phyloP scores from a whole-genome alignment of 2,888 invertebrate genomes.

The Cactoblastis cactorum region DNA sequence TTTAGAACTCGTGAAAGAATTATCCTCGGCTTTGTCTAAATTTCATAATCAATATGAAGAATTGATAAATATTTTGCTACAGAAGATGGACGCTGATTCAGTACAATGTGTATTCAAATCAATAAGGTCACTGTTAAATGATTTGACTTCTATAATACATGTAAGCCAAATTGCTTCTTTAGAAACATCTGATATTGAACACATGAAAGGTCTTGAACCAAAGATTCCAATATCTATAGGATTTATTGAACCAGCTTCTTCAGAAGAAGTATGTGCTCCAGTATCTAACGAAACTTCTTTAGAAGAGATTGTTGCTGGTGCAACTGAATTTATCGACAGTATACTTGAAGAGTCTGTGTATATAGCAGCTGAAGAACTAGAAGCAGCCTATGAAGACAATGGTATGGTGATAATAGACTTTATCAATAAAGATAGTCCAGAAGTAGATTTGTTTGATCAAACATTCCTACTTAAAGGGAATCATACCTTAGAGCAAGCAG shows the following conservation, averaged over 20 bases:
- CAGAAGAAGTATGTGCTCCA: background rate
- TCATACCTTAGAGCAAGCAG: background rate
- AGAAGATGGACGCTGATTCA: background rate
- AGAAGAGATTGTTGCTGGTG: slow-evolving; percentile 1
- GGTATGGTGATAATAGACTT: background rate
- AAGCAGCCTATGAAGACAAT: background rate
- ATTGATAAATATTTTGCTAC: background rate
- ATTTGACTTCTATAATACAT: background rate
- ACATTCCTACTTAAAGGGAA: background rate
- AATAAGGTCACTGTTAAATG: background rate
- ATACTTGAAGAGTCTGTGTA: slow-evolving; percentile 2
- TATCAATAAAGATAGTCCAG: background rate
- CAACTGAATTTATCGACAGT: slow-evolving; percentile 5
- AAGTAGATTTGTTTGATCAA: background rate
- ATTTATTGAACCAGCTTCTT: background rate
- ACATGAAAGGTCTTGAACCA: background rate
- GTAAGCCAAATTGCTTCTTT: background rate
- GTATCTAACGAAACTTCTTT: background rate
- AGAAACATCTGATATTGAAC: background rate
- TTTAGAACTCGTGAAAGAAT: background rate
- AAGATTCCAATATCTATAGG: background rate
- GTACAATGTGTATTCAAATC: background rate
- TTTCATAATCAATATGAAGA: background rate
- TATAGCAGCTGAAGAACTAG: background rate
- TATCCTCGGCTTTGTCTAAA: background rate